Percentiles rank a stretch among this genome's conserved stretches.
Conservation (phyloP, 2,113 vertebrate genomes). For the Chionomys nivalis region DNA sequence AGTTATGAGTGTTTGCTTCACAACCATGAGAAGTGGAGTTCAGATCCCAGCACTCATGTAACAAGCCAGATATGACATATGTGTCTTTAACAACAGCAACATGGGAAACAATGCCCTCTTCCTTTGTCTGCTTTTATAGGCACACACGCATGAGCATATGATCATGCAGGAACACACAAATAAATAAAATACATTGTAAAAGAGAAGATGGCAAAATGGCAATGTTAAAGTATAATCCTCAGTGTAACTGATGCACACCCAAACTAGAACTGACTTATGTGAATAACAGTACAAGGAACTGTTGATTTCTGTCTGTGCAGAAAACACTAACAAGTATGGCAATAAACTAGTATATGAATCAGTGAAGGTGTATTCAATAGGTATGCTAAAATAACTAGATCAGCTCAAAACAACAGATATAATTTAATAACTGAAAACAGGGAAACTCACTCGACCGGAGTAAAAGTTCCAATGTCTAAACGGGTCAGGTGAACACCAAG, state of each 20-base stretch:
- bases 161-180: background rate
- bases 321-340: background rate
- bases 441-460: too few species aligned
- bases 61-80: background rate
- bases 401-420: too few species aligned
- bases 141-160: too few species aligned
- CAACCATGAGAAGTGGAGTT: background rate
- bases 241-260: background rate
- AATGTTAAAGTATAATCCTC: conserved; percentile 10
- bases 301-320: background rate
- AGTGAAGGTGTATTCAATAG: too few species aligned
- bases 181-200: background rate
- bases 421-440: too few species aligned
- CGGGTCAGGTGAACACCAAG: too few species aligned
- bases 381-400: too few species aligned
- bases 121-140: background rate
- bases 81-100: background rate
- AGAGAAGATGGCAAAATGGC: background rate
- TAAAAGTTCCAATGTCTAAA: too few species aligned
- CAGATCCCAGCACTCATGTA: background rate
- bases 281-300: background rate
- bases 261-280: background rate
- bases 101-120: background rate
- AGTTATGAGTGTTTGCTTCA: background rate
- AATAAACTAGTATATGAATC: background rate